These are phyloP conservation scores for Procavia capensis DNA, from an alignment of 2,113 vertebrate species.

Conservation along the genomic window DNA sequence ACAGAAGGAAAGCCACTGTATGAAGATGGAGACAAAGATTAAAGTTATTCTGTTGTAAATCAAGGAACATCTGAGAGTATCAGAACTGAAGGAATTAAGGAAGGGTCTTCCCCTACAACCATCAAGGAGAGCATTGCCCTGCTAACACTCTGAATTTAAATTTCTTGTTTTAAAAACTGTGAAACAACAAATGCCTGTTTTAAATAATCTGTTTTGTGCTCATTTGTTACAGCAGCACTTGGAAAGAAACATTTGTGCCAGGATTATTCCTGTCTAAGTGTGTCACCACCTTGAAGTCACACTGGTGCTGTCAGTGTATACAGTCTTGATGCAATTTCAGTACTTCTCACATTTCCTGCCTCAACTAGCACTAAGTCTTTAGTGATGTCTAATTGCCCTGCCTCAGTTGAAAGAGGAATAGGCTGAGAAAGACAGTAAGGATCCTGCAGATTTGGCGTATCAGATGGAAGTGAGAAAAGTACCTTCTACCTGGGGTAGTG, in stretches of 20 bases:
- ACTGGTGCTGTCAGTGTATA: neutral
- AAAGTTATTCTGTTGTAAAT: neutral
- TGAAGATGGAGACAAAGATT: neutral
- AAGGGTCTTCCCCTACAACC: neutral
- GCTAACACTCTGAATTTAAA: neutral
- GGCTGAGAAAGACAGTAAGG: neutral
- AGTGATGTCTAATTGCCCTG: neutral
- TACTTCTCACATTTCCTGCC: neutral
- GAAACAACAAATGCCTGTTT: neutral
- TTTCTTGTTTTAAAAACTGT: neutral
- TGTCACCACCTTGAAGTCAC: neutral
- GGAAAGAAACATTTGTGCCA: neutral
- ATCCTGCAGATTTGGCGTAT: neutral
- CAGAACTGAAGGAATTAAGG: neutral
- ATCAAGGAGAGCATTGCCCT: neutral
- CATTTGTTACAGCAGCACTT: neutral
- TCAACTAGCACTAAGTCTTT: neutral
- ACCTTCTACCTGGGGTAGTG: neutral
- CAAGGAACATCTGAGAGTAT: neutral
- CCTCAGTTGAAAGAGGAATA: neutral
- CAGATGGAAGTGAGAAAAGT: neutral
- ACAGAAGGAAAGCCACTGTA: neutral
- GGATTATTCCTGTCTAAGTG: neutral
- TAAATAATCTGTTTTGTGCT: neutral
- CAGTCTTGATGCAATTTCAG: neutral